These are phyloP conservation scores for Drosophila neocordata DNA, from an alignment of 1,140 invertebrate species.

Conservation along the genomic window DNA sequence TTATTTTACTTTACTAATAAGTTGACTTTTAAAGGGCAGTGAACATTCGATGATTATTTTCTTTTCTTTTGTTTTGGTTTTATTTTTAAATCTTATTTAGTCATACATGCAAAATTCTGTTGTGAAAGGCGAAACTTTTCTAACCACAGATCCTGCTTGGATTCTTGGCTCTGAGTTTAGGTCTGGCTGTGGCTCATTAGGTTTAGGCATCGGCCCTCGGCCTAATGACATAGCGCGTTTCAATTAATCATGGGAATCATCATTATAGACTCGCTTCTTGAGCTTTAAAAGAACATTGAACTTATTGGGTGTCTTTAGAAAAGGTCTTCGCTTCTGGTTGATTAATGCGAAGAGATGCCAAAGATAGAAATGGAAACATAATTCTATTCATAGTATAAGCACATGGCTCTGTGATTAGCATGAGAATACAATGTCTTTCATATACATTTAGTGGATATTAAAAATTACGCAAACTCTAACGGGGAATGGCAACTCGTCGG, in stretches of 20 bases:
- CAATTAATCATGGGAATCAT: conserved; percentile 66
- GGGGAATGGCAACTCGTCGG: not conserved
- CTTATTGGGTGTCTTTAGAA: conserved; percentile 22
- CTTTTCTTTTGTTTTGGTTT: not conserved
- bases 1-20: not conserved
- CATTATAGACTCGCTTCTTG: conserved; percentile 1
- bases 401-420: not conserved
- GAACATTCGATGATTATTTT: not conserved
- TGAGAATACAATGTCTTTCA: not conserved
- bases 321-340: conserved; percentile 23
- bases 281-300: conserved; percentile 56
- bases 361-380: conserved; percentile 3
- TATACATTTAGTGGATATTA: conserved; percentile 13
- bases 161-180: not conserved
- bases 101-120: conserved; percentile 63
- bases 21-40: not conserved
- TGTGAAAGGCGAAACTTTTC: too few relatives aligned
- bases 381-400: not conserved
- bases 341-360: not conserved
- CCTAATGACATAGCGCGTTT: conserved; percentile 10
- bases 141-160: conserved; percentile 56
- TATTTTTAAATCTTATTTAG: conserved; percentile 34
- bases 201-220: not conserved
- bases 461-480: conserved; percentile 53
- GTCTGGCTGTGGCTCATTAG: conserved; percentile 1